Conservation (phyloP, 1,140 invertebrate genomes). For the Leguminivora glycinivorella region DNA sequence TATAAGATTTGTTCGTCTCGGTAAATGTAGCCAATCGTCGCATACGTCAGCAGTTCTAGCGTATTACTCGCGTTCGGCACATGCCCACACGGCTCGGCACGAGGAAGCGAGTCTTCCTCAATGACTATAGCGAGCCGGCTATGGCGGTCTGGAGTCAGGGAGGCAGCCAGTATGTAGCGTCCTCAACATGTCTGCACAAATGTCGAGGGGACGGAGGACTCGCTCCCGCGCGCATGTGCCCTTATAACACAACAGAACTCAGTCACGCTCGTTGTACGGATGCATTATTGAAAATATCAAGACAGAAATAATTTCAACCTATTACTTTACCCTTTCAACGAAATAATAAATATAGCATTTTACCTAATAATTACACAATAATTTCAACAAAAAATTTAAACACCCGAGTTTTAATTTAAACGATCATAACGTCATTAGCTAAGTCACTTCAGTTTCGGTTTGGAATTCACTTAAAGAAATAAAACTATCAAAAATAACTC, state of each 20-base stretch:
- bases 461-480: conserved; percentile 76
- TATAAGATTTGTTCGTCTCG: conserved; percentile 24
- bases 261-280: conserved; percentile 55
- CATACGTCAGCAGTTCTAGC: conserved; percentile 21
- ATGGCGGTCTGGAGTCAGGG: not conserved
- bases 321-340: conserved; percentile 68
- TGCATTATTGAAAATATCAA: conserved; percentile 73
- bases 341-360: conserved; percentile 77
- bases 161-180: not conserved
- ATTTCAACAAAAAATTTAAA: conserved; percentile 79
- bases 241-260: conserved; percentile 53
- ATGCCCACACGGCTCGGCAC: not conserved
- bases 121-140: not conserved
- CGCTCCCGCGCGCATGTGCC: conserved; percentile 44
- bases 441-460: conserved; percentile 71
- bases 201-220: conserved; percentile 37
- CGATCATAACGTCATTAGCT: conserved; percentile 69
- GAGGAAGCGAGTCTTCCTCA: not conserved
- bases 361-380: conserved; percentile 77
- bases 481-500: conserved; percentile 79
- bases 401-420: conserved; percentile 69
- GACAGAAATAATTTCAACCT: conserved; percentile 78
- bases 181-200: not conserved
- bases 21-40: conserved; percentile 21
- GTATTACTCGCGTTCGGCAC: conserved; percentile 6